Evolutionary conservation across 2,888 invertebrate genomes (phyloP), one percentile per base, ranked within the genome.

Genomic region (Bombylius discolor): DNA sequence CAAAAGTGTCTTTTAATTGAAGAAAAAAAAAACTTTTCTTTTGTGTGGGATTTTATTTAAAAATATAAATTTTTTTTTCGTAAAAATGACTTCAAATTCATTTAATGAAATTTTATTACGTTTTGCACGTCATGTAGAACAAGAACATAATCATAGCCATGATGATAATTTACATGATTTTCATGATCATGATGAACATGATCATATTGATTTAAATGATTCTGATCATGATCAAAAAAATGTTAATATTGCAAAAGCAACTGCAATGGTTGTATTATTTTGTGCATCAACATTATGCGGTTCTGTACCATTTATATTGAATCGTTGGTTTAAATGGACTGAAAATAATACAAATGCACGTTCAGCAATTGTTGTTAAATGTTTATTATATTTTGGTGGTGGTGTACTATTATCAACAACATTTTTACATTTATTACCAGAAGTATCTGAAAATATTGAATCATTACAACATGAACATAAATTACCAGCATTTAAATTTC

Each of bases 331-430:
- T 62, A 78, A 80, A 44, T 83, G 84, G 83, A 80, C 78, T 9
- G 61, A 67, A 45, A 64, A 62, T 42, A 66, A 68, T 42, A 61
- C 67, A 14, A 67, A 67, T 57, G 65, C 70, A 11, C 66, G 70
- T n/a, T 65, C 69, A 1, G 70, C 70, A 9, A 67, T 62, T 13
- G 64, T 79, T 31, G 81, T 85, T 36, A 77, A 81, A 65, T 73
- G 83, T 23, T 70, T 88, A 33, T 74, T 90, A 32, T 84, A 87
- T n/a, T 85, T 89, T 62, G 90, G 89, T 14, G 90, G 89, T n/a
- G 90, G 90, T 11, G 89, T 90, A 0, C 74, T 91, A 23, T 73
- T 91, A 46, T 83, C 85, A 60, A 90, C 90, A 4, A 89, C 89
- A 5, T 89, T 91, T 67, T 72, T 89, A 62, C 90, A 91, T 66